Evolutionary conservation across 2,113 vertebrate genomes (phyloP).

Genomic region (Phoxinus phoxinus): DNA sequence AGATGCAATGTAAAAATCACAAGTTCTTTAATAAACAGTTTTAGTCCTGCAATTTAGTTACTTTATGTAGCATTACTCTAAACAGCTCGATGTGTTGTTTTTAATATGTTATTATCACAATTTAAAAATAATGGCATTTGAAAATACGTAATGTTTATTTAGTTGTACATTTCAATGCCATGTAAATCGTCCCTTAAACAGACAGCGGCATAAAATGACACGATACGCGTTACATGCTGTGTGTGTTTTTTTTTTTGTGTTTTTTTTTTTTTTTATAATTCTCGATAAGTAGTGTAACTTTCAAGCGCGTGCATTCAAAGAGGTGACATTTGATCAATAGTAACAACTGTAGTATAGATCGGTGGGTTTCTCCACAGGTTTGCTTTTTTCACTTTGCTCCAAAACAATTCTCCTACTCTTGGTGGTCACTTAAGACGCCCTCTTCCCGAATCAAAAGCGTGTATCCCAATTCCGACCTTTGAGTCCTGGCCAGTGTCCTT

Average conservation of each 20-base stretch:
- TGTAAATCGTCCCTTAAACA: not conserved
- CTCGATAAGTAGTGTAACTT: constrained; percentile 63
- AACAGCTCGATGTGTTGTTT: not conserved
- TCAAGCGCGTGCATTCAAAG: constrained; percentile 59
- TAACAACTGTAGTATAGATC: constrained; percentile 64
- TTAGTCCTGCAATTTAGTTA: not conserved
- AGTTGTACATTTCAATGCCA: not conserved
- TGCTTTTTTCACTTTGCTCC: constrained; percentile 55
- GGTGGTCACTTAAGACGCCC: constrained; percentile 62
- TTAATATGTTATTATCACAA: not conserved
- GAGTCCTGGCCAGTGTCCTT: constrained; percentile 68
- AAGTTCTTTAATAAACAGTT: constrained; percentile 15
- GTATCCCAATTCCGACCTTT: constrained; percentile 67
- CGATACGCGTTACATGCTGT: constrained; percentile 18
- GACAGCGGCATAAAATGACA: not conserved
- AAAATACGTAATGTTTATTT: not conserved
- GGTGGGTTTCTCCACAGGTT: constrained; percentile 61
- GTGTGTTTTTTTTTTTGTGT: constrained; percentile 11
- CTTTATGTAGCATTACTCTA: not conserved
- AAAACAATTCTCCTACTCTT: constrained; percentile 60
- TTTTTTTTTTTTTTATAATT: constrained; percentile 49
- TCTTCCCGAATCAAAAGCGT: constrained; percentile 66
- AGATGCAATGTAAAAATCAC: not conserved
- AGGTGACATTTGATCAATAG: constrained; percentile 70
- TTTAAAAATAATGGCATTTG: not conserved